Percentiles rank a stretch among this genome's conserved stretches.
Conservation (phyloP, 2,888 invertebrate genomes). For the Drosophila merina region DNA sequence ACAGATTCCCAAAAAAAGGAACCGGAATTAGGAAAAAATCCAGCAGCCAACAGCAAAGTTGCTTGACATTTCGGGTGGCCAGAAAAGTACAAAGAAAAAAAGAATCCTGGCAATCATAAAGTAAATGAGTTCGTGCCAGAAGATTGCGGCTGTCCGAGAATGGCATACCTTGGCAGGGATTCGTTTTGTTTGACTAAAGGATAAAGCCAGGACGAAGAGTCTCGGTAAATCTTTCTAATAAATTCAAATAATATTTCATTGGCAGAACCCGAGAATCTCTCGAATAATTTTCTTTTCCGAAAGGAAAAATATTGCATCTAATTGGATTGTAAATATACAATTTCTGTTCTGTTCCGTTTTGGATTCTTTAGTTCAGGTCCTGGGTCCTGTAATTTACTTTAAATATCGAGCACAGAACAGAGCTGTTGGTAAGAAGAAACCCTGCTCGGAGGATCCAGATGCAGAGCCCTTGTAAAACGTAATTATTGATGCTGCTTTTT, state of each 20-base stretch:
- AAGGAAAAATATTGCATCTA: too few relatives aligned
- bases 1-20: constrained; percentile 6
- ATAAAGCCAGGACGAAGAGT: not conserved
- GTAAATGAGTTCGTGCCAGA: not conserved
- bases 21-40: not conserved
- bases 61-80: constrained; percentile 13
- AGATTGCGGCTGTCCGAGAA: not conserved
- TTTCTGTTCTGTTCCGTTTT: too few relatives aligned
- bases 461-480: constrained; percentile 64
- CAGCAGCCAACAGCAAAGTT: constrained; percentile 8
- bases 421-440: too few relatives aligned
- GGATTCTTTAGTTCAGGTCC: too few relatives aligned
- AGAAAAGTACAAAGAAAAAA: not conserved
- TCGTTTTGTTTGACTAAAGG: not conserved
- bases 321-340: too few relatives aligned
- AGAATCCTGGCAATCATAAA: constrained; percentile 2
- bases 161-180: constrained; percentile 2
- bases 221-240: not conserved
- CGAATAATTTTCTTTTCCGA: not conserved
- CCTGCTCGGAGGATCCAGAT: too few relatives aligned
- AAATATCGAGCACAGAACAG: too few relatives aligned
- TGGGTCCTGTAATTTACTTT: too few relatives aligned
- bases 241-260: not conserved
- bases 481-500: constrained; percentile 48
- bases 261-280: not conserved